Base-by-base conservation (phyloP, 2,888 invertebrate species). In the Hirudinaria manillensis region DNA sequence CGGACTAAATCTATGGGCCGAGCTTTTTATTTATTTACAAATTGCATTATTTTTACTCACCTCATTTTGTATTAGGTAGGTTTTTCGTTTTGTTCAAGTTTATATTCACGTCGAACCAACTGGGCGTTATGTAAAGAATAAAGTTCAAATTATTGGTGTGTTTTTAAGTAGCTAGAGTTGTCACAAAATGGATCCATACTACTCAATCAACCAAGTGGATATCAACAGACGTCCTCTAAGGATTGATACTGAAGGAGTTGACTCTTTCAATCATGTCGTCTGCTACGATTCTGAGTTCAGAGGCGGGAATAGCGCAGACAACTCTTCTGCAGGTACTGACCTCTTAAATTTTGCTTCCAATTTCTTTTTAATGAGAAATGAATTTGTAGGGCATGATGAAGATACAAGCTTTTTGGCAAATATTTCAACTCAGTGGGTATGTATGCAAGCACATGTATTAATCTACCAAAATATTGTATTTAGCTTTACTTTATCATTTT, bases 211-310 rank as follows among this genome's bases (percentile, higher is more conserved):
- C 66, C 83, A 84, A 79, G 82, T 84, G 70, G 83, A 81, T 70
- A 83, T 83, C 75, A 77, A 72, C 45, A 78, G 76, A 68, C 74
- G 79, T 27, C 76, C 79, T 32, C 56, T 79, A 24, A 70, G 45
- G 3, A 70, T 75, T 13, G 45, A 70, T 16, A 78, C 78, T 56
- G 79, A 79, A 34, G 77, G 79, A 27, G 77, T 83, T 29, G 81
- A 83, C 75, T 82, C 83, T 13, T 84, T 84, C 78, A 80, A 80
- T 78, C 81, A 82, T 77, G 81, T 84, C 73, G 81, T 84, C 19
- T 81, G 81, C 75, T 84, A 82, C 76, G 83, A 84, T 76, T 82
- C 81, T 0, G 80, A 81, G 56, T 77, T 78, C 73, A 38, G 34
- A 67, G 67, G 34, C 36, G 19, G 32, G 21, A 36, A 34, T 29